Evolutionary conservation across 2,113 vertebrate species (phyloP), one percentile per base, ranked within the genome.

Genomic region (Pangasianodon gigas): DNA sequence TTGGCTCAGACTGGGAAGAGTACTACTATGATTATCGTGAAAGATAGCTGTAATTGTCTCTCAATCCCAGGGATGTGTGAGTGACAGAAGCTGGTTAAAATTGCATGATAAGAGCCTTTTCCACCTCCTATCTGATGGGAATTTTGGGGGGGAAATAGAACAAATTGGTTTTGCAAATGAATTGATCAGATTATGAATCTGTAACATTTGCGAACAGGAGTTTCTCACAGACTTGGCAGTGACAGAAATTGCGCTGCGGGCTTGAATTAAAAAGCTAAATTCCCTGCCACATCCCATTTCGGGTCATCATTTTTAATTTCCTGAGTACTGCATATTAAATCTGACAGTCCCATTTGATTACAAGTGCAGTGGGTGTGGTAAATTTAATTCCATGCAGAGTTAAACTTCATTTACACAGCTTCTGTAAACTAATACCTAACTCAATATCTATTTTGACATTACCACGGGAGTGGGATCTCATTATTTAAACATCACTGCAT

Each of bases 1-100:
- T 92, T 84, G 85, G 85, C 91, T 84, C 88, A 77, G 84, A 93
- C 93, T 44, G 90, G 93, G 92, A 93, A 92, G 89, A 94, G 93
- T 93, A 93, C 95, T 95, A 93, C 95, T 94, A 94, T 95, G 96
- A 96, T 96, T 96, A 96, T 96, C 94, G 44, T 93, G 94, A 95
- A 94, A 96, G 96, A 96, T 96, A 95, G 92, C 89, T 79, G 91
- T 95, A 95, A 96, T 96, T 95, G 95, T 96, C 94, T 94, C 94
- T 94, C 94, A 95, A 96, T 94, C 93, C 91, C 86, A 87, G 83
- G 90, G 90, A 94, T 90, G 85, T 67, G 87, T 95, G 95, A 95
- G 93, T 96, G 95, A 95, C 95, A 93, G 93, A 88, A 93, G 86
- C 93, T 91, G 92, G 91, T 94, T 94, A 92, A 94, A 96, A 94